Evolutionary conservation across 2,113 vertebrate species (phyloP).

Genomic region (Myodes glareolus): DNA sequence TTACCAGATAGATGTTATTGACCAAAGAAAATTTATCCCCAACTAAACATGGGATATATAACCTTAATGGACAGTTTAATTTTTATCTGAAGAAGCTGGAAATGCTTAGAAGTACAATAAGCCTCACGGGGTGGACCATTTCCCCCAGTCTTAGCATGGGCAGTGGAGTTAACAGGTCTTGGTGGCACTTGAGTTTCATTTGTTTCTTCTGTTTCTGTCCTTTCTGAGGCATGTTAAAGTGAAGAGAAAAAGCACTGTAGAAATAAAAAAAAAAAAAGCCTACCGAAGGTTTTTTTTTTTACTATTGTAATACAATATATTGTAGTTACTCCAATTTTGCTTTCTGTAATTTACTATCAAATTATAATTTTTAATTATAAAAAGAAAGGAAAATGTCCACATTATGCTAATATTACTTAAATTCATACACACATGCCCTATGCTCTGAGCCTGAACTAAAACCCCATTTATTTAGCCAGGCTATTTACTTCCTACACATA

Average conservation of each 20-base stretch:
- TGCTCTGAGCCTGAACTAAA: background rate
- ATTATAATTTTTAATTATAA: background rate
- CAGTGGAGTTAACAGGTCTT: background rate
- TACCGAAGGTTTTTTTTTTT: background rate
- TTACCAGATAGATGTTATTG: background rate
- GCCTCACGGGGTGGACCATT: background rate
- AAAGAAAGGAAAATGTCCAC: background rate
- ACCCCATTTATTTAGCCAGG: background rate
- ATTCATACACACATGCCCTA: background rate
- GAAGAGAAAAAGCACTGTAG: background rate
- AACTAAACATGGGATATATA: background rate
- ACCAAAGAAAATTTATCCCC: slow-evolving; percentile 3
- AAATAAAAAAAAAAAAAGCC: background rate
- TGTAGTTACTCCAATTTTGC: background rate
- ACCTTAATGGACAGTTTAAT: background rate
- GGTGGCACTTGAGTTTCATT: background rate
- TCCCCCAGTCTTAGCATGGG: background rate
- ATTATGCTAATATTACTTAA: background rate
- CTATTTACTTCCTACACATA: background rate
- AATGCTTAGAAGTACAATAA: background rate
- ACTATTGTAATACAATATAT: too few relatives aligned
- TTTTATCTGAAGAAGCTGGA: background rate
- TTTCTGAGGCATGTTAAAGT: background rate
- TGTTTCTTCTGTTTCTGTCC: background rate
- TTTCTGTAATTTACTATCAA: slow-evolving; percentile 30